A percentile compares a stretch with the other conserved stretches of the same genome.
These are phyloP conservation scores for Spea bombifrons DNA, from an alignment of 2,113 vertebrate genomes.

Conservation along the genomic window DNA sequence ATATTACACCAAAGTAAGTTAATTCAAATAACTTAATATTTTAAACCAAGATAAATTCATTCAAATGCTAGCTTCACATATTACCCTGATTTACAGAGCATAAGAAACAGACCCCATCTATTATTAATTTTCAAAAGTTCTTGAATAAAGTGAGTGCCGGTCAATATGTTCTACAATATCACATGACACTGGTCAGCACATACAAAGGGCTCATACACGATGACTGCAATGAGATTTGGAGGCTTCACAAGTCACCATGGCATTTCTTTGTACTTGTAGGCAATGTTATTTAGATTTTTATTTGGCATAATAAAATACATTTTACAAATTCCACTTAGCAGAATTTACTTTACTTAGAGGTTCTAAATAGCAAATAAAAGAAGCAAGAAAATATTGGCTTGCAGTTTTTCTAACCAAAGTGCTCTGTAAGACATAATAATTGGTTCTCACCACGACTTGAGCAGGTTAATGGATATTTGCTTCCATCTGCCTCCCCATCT, in stretches of 20 bases:
- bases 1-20: too few relatives aligned
- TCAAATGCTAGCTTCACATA: background rate
- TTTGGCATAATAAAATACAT: background rate
- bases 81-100: background rate
- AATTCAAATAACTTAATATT: too few relatives aligned
- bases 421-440: constrained; percentile 19
- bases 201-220: background rate
- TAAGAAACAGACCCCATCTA: background rate
- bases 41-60: background rate
- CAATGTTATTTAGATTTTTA: background rate
- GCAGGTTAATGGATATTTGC: constrained; percentile 21
- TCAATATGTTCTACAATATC: background rate
- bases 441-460: constrained; percentile 8
- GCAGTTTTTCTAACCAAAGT: background rate
- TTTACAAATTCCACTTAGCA: background rate
- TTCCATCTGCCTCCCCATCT: constrained; percentile 21
- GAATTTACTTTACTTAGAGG: background rate
- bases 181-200: background rate
- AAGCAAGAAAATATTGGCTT: background rate
- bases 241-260: too few relatives aligned
- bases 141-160: background rate
- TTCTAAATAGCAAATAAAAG: background rate
- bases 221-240: background rate
- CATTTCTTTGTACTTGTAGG: background rate
- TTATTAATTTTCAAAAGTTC: background rate